These are phyloP conservation scores for Lamproptera curius DNA, from an alignment of 2,888 invertebrate species.

Conservation along the genomic window DNA sequence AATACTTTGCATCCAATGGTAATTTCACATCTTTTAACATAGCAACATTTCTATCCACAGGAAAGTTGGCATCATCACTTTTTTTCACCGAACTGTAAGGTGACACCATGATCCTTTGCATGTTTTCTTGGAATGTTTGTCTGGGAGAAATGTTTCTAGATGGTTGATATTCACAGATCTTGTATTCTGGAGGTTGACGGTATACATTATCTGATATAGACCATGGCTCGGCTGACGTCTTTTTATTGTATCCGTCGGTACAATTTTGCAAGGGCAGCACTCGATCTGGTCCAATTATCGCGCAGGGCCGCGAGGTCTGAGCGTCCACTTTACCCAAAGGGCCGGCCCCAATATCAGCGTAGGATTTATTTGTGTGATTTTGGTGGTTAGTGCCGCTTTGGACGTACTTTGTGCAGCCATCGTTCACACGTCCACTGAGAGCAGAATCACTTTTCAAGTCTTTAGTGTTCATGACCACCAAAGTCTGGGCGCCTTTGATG, in stretches of 20 bases:
- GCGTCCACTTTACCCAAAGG: slow-evolving; percentile 63
- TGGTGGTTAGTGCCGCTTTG: slow-evolving; percentile 47
- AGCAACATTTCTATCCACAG: slow-evolving; percentile 38
- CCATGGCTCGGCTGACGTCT: slow-evolving; percentile 55
- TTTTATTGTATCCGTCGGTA: slow-evolving; percentile 53
- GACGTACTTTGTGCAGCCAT: slow-evolving; percentile 59
- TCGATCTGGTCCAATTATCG: slow-evolving; percentile 72
- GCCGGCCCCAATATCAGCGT: slow-evolving; percentile 59
- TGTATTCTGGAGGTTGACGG: slow-evolving; percentile 60
- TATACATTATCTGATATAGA: slow-evolving; percentile 46
- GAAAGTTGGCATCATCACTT: slow-evolving; percentile 46
- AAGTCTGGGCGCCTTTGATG: slow-evolving; percentile 37
- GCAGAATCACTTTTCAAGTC: slow-evolving; percentile 57
- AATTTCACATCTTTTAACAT: slow-evolving; percentile 51
- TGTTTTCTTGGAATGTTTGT: slow-evolving; percentile 76
- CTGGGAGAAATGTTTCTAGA: slow-evolving; percentile 72
- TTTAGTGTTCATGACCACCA: slow-evolving; percentile 69
- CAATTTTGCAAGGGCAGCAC: slow-evolving; percentile 49
- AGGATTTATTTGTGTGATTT: slow-evolving; percentile 55
- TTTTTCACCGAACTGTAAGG: slow-evolving; percentile 55
- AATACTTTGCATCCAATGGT: slow-evolving; percentile 59
- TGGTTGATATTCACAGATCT: slow-evolving; percentile 52
- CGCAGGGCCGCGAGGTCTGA: slow-evolving; percentile 62
- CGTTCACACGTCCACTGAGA: slow-evolving; percentile 56
- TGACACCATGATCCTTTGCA: slow-evolving; percentile 70